These are phyloP conservation scores for Cryptosula pallasiana DNA, from an alignment of 2,888 invertebrate genomes.

Conservation along the genomic window DNA sequence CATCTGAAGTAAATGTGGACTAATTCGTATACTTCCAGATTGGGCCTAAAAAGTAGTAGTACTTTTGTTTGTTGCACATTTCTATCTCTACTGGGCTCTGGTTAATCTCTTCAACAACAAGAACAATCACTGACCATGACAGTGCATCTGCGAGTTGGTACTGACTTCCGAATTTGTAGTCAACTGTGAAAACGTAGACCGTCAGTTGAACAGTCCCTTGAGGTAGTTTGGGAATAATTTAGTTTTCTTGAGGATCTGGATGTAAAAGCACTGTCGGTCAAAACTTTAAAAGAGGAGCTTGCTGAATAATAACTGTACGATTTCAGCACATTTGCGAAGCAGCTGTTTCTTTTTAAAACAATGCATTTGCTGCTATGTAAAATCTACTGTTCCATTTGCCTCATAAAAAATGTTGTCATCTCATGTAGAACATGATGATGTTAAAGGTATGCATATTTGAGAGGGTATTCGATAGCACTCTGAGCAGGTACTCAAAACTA, in stretches of 20 bases:
- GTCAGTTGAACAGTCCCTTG: neutral
- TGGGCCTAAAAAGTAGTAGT: neutral
- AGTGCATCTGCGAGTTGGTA: neutral
- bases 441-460: too few species aligned
- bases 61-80: neutral
- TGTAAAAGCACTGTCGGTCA: neutral
- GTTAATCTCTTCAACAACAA: neutral
- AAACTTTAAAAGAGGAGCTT: too few species aligned
- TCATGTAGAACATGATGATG: too few species aligned
- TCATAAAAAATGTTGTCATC: too few species aligned
- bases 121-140: neutral
- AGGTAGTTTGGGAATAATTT: neutral
- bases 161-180: neutral
- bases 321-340: too few species aligned
- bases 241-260: neutral
- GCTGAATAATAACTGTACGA: too few species aligned
- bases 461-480: too few species aligned
- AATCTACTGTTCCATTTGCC: too few species aligned
- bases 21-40: neutral
- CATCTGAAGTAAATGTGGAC: neutral
- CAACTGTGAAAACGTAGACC: neutral
- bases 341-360: too few species aligned
- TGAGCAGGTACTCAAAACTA: too few species aligned
- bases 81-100: neutral
- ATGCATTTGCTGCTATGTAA: too few species aligned